Evolutionary conservation across 2,113 vertebrate species (phyloP).

Genomic region (Rhinichthys klamathensis): DNA sequence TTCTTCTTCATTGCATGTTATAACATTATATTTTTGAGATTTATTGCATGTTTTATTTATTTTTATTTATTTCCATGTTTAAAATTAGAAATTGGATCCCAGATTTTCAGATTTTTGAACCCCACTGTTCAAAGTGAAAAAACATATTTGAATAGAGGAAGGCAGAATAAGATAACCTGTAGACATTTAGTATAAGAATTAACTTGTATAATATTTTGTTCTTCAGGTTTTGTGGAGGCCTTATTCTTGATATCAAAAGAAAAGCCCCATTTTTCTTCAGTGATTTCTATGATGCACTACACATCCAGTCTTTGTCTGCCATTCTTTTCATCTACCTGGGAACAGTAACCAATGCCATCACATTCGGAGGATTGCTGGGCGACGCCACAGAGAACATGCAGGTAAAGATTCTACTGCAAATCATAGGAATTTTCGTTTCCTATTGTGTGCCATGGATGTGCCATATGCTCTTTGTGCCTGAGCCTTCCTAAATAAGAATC

Average conservation of each 20-base stretch:
- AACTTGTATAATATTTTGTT: background rate
- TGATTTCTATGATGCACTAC: slow-evolving; percentile 92
- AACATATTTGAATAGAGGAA: background rate
- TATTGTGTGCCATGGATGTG: background rate
- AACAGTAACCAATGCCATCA: slow-evolving; percentile 98
- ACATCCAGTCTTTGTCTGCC: slow-evolving; percentile 95
- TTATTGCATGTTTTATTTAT: background rate
- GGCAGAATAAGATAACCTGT: background rate
- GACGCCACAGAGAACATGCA: slow-evolving; percentile 99
- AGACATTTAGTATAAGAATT: background rate
- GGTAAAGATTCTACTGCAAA: slow-evolving; percentile 72
- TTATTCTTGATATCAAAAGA: slow-evolving; percentile 94
- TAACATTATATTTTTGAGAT: background rate
- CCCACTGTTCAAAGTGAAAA: background rate
- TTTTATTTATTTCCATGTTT: background rate
- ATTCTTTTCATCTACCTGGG: slow-evolving; percentile 97
- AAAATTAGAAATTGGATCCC: background rate
- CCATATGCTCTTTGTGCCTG: background rate
- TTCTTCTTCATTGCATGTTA: background rate
- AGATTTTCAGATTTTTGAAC: background rate
- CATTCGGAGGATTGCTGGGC: slow-evolving; percentile 94
- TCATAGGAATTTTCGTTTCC: background rate
- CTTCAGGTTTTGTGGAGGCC: slow-evolving; percentile 92
- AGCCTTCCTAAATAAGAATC: background rate
- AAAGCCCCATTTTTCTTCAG: slow-evolving; percentile 92